Evolutionary conservation across 2,113 vertebrate genomes (phyloP), one percentile per base, ranked within the genome.

Genomic region (Clupea harengus): DNA sequence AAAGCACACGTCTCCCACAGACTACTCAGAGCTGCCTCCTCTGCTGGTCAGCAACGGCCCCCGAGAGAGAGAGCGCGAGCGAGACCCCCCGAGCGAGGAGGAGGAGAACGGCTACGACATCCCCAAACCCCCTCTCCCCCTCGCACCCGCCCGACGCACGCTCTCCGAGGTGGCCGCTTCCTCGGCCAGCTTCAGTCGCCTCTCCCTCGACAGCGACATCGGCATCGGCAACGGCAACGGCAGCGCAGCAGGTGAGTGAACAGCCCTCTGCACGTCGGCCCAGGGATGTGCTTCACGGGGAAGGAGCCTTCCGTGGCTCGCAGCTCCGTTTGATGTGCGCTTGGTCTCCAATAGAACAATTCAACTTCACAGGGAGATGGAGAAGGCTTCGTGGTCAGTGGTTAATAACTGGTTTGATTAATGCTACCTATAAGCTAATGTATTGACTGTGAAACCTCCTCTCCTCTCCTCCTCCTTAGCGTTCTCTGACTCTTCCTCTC

Each of bases 41-140:
- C 81, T 88, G 72, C 54, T 92, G 67, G 46, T 91, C 91, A 89
- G 92, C 81, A 92, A 92, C 9, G 89, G 94, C 85, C 93, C 95
- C 80, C 90, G 93, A 93, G 96, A 72, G n/a, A 5, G 9, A 1
- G 67, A 75, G 17, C 52, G 72, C 6, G 72, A 78, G 10, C 11
- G 13, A 18, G 72, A 78, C 28, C 28, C 32, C 10, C 28, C 72
- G 10, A 78, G 44, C 0, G 95, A 96, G 64, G 96, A 97, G 0
- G 96, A 97, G 13, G 97, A 99, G 0, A 96, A 96, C 1, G 93
- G 96, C 20, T 99, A 98, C 0, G 97, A 99, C 22, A 88, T 96
- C 75, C 98, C 98, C 52, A 97, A 95, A 50, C 91, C 97, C 0
- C 93, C 95, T 0, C 87, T 97, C 2, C 96, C 97, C 0, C 25